Evolutionary conservation across 2,113 vertebrate species (phyloP).

Genomic region (Garra rufa): DNA sequence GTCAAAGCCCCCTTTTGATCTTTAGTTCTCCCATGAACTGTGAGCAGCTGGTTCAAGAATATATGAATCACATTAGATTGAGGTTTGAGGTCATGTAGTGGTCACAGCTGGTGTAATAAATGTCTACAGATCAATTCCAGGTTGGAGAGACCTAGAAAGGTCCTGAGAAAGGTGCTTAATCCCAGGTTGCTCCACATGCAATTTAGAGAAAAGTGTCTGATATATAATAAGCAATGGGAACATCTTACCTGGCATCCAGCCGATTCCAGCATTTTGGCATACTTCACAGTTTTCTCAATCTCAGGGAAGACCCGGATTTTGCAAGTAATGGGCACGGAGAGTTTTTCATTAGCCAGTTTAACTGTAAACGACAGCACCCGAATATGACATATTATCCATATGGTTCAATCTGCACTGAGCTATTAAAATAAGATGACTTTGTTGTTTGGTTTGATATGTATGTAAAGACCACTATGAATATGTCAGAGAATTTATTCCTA

Average conservation of each 20-base stretch:
- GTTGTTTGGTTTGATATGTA: too few relatives aligned
- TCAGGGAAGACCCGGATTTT: slow-evolving; percentile 97
- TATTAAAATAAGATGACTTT: too few relatives aligned
- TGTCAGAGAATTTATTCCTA: too few relatives aligned
- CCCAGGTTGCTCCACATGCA: background rate
- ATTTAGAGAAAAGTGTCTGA: background rate
- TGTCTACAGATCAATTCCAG: background rate
- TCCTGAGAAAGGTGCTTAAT: background rate
- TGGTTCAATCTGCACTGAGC: background rate
- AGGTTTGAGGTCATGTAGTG: background rate
- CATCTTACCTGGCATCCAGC: slow-evolving; percentile 92
- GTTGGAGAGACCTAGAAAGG: background rate
- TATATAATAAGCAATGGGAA: background rate
- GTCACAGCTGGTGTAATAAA: background rate
- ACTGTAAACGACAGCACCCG: slow-evolving; percentile 73
- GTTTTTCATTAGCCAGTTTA: slow-evolving; percentile 87
- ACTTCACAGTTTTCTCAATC: slow-evolving; percentile 89
- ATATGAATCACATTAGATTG: background rate
- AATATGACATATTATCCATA: background rate
- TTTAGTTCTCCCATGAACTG: slow-evolving; percentile 94
- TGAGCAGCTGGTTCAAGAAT: slow-evolving; percentile 66
- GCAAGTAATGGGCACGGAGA: slow-evolving; percentile 95
- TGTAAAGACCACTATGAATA: too few relatives aligned
- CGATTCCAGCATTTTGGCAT: slow-evolving; percentile 95
- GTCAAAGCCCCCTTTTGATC: slow-evolving; percentile 94